Percentiles rank a stretch among this genome's conserved stretches.
These are phyloP conservation scores for Athalia rosae DNA, from an alignment of 2,888 invertebrate genomes.

Conservation along the genomic window DNA sequence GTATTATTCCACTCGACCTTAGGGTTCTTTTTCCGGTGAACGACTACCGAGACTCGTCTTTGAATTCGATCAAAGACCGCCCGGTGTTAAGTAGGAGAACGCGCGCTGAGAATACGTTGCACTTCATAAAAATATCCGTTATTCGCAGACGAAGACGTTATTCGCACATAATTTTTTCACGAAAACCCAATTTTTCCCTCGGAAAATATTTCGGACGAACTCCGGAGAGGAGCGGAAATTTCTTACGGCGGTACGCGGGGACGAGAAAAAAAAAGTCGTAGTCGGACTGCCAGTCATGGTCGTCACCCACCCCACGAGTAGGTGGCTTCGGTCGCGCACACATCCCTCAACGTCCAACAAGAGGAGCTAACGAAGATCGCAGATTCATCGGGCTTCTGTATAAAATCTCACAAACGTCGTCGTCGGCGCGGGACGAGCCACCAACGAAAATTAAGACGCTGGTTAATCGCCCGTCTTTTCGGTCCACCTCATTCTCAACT, in stretches of 20 bases:
- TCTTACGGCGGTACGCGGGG: background rate
- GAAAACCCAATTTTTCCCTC: too few species aligned
- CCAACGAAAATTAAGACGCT: constrained; percentile 54
- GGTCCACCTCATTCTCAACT: constrained; percentile 32
- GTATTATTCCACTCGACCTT: constrained; percentile 21
- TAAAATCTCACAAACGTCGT: background rate
- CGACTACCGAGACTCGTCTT: constrained; percentile 18
- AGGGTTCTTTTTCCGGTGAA: constrained; percentile 36
- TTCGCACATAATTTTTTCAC: too few species aligned
- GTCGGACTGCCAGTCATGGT: constrained; percentile 28
- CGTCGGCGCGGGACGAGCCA: constrained; percentile 51
- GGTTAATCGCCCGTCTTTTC: constrained; percentile 46
- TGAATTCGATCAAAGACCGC: constrained; percentile 31
- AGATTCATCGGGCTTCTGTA: constrained; percentile 50
- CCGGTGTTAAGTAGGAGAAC: constrained; percentile 1
- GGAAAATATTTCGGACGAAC: too few species aligned
- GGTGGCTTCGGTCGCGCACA: constrained; percentile 1
- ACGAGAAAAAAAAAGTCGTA: background rate
- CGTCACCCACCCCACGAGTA: constrained; percentile 36
- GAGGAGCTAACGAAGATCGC: constrained; percentile 58
- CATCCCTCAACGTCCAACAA: constrained; percentile 51
- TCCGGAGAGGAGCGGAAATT: background rate
- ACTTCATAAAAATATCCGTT: constrained; percentile 19
- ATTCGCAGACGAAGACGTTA: background rate
- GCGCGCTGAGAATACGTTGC: background rate